Base-by-base conservation (phyloP, 2,888 invertebrate genomes). In the Megamerina dolium region DNA sequence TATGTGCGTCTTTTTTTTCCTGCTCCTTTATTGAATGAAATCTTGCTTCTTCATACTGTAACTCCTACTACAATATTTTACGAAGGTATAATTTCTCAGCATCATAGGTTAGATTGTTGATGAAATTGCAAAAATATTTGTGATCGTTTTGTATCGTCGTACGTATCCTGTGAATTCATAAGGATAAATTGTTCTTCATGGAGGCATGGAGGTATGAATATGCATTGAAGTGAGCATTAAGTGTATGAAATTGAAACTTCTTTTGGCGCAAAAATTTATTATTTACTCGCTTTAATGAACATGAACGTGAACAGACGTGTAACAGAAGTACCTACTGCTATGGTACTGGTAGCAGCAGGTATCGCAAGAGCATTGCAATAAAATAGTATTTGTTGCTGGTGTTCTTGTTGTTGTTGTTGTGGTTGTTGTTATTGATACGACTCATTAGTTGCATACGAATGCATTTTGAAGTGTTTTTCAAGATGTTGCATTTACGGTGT, bases 281-380 rank as follows among this genome's bases (percentile, higher is more conserved):
- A 65, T 62, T 64, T 61, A 66, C 57, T 59, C 58, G 60, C 55
- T 58, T 63, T 65, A 65, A 65, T 66, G 64, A 65, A 63, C 64
- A 53, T 44, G n/a, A n/a, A n/a, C n/a, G n/a, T n/a, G n/a, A n/a
- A n/a, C n/a, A n/a, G 32, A 17, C 21, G 30, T 20, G 13, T 12
- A 10, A 26, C 9, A 9, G 12, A 26, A 9, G 3, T 12, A 12
- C 26, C 9, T 10, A 26, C 26, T 10, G 26, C 26, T 10, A 26
- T 10, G 27, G 27, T 5, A 5, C 12, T 5, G 3, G 4, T 13
- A 5, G 27, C 27, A 21, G 37, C 18, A 14, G n/a, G n/a, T n/a
- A n/a, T n/a, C n/a, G n/a, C n/a, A n/a, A n/a, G n/a, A n/a, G n/a
- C n/a, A n/a, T n/a, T n/a, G n/a, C n/a, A n/a, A n/a, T n/a, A n/a